Base-by-base conservation (phyloP, 2,797 vertebrate species). In the Aplochiton taeniatus region DNA sequence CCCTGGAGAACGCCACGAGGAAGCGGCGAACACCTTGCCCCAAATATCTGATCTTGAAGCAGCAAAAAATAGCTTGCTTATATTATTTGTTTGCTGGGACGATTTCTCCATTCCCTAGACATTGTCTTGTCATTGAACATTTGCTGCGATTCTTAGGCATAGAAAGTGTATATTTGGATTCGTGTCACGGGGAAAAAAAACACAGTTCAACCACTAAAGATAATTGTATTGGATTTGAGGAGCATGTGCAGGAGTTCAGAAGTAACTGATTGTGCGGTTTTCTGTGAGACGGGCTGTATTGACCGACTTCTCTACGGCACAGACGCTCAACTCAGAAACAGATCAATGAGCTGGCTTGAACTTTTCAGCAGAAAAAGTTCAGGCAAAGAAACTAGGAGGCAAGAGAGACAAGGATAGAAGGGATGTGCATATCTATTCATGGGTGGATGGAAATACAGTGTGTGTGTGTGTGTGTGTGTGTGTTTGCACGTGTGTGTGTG, bases 11-110 rank as follows among this genome's bases (percentile, higher is more conserved):
- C 85, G 83, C 87, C 87, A 87, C 61, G 62, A 88, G 88, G 88
- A 89, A 89, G 82, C 83, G 76, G 81, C 77, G 74, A 89, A 91
- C 90, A 91, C 90, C 89, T 91, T 89, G 90, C 87, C 90, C 90
- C 86, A 91, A 90, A 92, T 92, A 91, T 80, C 83, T 89, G 89
- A 87, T 91, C 89, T 88, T 82, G 80, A 77, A 83, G 81, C 67
- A 85, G 88, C 86, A 88, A 83, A 91, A 90, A 91, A 91, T 91
- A 92, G 88, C 83, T 84, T 79, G 75, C 72, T 51, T n/a, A 73
- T 88, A 85, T 92, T 88, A 85, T 92, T 89, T 91, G 89, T 91
- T 92, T 92, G 89, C 83, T 51, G 79, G 86, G 78, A 86, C 78
- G 73, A 81, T 85, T 83, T 77, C 81, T 80, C 76, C 79, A 11